Evolutionary conservation across 2,113 vertebrate species (phyloP).

Genomic region (Atherinomorus stipes): DNA sequence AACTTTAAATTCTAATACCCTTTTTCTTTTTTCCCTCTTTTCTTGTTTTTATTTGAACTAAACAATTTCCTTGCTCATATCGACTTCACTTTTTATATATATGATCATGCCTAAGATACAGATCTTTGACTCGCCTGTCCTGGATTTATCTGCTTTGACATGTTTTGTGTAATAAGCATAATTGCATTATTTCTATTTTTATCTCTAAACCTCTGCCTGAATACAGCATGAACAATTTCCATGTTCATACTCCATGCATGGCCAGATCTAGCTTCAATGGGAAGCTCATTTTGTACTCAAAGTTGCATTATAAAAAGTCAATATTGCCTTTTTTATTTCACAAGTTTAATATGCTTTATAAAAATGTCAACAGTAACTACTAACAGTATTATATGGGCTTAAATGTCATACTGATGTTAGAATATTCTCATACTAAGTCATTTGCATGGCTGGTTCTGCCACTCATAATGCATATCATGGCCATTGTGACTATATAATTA

Average conservation of each 20-base stretch:
- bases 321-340: not conserved
- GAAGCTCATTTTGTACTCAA: not conserved
- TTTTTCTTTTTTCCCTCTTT: slow-evolving; percentile 12
- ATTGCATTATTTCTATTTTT: not conserved
- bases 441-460: slow-evolving; percentile 23
- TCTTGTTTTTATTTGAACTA: slow-evolving; percentile 23
- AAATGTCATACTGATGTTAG: not conserved
- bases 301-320: not conserved
- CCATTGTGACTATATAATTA: not conserved
- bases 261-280: not conserved
- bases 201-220: not conserved
- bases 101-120: slow-evolving; percentile 10
- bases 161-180: slow-evolving; percentile 26
- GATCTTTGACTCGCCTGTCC: slow-evolving; percentile 6
- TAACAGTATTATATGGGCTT: slow-evolving; percentile 19
- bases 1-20: slow-evolving; percentile 26
- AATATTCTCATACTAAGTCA: slow-evolving; percentile 4
- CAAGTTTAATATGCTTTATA: not conserved
- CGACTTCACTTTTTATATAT: not conserved
- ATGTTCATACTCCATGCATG: not conserved
- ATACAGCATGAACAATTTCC: not conserved
- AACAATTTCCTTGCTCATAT: slow-evolving; percentile 31
- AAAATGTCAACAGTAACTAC: not conserved
- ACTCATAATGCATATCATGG: not conserved
- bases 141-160: not conserved